phyloP scores from a whole-genome alignment of 2,113 vertebrate genomes.

The Pelusios castaneus region DNA sequence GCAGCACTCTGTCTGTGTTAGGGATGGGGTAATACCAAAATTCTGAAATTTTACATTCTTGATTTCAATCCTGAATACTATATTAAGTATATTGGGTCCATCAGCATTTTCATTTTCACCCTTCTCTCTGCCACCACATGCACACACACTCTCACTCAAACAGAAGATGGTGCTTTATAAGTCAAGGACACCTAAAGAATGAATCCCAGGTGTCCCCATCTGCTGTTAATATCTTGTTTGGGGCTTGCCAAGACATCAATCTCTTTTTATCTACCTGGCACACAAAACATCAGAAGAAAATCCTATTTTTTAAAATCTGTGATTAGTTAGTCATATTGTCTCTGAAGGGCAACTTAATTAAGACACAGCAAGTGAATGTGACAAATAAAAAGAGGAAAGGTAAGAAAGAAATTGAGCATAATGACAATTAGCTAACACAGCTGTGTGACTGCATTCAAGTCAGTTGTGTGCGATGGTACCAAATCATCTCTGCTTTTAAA shows the following conservation, averaged over 20 bases:
- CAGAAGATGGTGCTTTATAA: background rate
- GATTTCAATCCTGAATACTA: background rate
- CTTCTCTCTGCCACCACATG: background rate
- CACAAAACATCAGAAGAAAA: background rate
- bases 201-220: background rate
- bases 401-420: background rate
- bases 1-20: background rate
- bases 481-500: background rate
- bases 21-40: background rate
- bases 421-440: background rate
- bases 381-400: background rate
- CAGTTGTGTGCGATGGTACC: background rate
- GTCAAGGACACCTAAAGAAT: background rate
- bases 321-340: background rate
- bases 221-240: constrained; percentile 25
- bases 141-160: background rate
- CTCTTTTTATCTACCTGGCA: background rate
- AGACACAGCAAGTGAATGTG: background rate
- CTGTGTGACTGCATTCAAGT: background rate
- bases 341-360: background rate
- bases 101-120: background rate
- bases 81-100: background rate
- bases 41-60: background rate
- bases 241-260: background rate
- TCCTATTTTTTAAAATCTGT: background rate